Percentiles rank a stretch among this genome's conserved stretches.
These are phyloP conservation scores for Oplegnathus fasciatus DNA, from an alignment of 2,113 vertebrate genomes.

Conservation along the genomic window DNA sequence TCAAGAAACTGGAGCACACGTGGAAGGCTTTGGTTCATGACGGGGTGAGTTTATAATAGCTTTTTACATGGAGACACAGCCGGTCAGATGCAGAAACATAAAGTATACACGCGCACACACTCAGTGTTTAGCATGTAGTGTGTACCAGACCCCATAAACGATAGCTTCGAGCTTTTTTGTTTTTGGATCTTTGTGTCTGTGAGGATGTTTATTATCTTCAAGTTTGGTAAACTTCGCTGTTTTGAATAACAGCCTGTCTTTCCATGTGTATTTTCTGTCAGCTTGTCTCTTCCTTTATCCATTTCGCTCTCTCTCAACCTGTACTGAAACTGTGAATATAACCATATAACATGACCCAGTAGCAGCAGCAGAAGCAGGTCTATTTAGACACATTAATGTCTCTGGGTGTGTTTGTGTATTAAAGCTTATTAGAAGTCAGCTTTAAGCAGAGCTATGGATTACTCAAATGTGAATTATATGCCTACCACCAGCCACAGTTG, in stretches of 20 bases:
- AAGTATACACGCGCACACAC: too few relatives aligned
- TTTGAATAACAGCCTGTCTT: neutral
- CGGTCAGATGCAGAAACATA: neutral
- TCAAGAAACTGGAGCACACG: slow-evolving; percentile 98
- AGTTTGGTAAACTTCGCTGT: neutral
- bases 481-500: neutral
- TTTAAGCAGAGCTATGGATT: neutral
- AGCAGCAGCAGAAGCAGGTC: neutral
- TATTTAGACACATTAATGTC: neutral
- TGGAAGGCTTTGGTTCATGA: slow-evolving; percentile 99
- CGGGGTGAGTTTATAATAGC: slow-evolving; percentile 87
- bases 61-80: neutral
- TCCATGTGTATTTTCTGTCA: neutral
- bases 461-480: slow-evolving; percentile 13
- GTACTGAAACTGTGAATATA: neutral
- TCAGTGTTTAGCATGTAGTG: neutral
- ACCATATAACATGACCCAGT: neutral
- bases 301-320: neutral
- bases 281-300: neutral
- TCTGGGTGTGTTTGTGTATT: slow-evolving; percentile 2
- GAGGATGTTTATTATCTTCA: slow-evolving; percentile 15
- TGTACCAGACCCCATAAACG: neutral
- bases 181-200: neutral
- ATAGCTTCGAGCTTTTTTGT: neutral
- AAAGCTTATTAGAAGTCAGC: slow-evolving; percentile 9